phyloP scores from a whole-genome alignment of 1,140 invertebrate species.

The Neodiprion virginianus region DNA sequence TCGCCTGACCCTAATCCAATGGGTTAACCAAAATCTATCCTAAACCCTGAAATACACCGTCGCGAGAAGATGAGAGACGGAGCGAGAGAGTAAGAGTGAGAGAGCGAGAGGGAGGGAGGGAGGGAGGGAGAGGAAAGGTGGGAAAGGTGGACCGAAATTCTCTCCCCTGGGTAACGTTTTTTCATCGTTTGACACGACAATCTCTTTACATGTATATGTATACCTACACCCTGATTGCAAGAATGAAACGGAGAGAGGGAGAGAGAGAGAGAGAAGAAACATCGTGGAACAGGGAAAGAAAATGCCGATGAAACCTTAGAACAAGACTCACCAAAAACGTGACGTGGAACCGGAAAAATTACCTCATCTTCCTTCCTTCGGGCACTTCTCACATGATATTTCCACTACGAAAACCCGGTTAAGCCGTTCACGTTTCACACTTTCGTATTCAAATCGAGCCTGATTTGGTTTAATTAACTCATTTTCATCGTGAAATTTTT shows the following conservation, averaged over 20 bases:
- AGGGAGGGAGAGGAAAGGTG: background rate
- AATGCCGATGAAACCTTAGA: no score
- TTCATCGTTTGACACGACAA: background rate
- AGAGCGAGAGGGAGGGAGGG: background rate
- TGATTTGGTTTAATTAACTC: no score
- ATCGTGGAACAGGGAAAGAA: no score
- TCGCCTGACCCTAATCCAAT: conserved; percentile 1
- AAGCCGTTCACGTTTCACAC: no score
- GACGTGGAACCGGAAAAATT: no score
- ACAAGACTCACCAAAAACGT: no score
- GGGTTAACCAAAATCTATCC: conserved; percentile 16
- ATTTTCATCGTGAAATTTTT: no score
- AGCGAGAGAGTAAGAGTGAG: conserved; percentile 1
- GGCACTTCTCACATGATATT: no score
- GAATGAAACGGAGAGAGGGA: conserved; percentile 22
- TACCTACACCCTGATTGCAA: conserved; percentile 12
- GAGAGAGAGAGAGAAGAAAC: conserved; percentile 7
- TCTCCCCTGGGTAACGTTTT: conserved; percentile 6
- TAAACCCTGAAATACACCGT: conserved; percentile 12
- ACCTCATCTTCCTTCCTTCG: no score
- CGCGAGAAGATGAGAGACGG: conserved; percentile 8
- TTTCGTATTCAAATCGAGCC: no score
- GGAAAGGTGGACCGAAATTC: conserved; percentile 9
- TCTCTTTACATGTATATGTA: background rate
- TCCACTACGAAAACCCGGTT: no score